Base-by-base conservation (phyloP, 2,888 invertebrate species). In the Oegoconia quadripuncta region DNA sequence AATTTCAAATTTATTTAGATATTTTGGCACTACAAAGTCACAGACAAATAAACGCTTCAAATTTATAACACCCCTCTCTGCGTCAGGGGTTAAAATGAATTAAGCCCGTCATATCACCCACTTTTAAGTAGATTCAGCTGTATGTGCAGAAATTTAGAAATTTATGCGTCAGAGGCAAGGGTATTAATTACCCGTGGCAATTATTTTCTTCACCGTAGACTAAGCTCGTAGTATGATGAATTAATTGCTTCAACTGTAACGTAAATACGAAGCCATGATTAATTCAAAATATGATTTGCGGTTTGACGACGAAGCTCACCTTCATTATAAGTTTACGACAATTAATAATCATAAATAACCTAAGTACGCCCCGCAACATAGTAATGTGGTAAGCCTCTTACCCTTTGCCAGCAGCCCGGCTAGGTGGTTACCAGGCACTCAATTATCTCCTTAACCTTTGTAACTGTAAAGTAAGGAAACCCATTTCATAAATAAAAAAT, bases 211-310 rank as follows among this genome's bases (percentile, higher is more conserved):
- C 17, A 31, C 20, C 13, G 28, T 20, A 15, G 15, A 31, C 13
- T 31, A 31, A 27, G 27, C 27, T 5, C 27, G 4, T 13, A 14
- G 14, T 26, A 29, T 41, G 37, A 39, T 39, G 27, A 42, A 36
- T 42, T 42, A 39, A 34, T 31, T 32, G 13, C 13, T 28, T 13
- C 34, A 22, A 31, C 20, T 28, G 30, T 23, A 31, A 36, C 28
- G 36, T 32, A 36, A 37, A 37, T 41, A 36, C 15, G 30, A 17
- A n/a, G 32, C 14, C 32, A 36, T 41, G 18, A 36, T 41, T 41
- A 20, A 31, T 25, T 16, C 27, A 2, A 28, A 16, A 18, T 16
- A 26, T 11, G 14, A 37, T 31, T 31, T 29, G 16, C n/a, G 30
- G n/a, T 25, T 35, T 35, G 25, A 16, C 26, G 32, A 20, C 22